phyloP scores from a whole-genome alignment of 2,113 vertebrate genomes.

The Lampris megalopsis region DNA sequence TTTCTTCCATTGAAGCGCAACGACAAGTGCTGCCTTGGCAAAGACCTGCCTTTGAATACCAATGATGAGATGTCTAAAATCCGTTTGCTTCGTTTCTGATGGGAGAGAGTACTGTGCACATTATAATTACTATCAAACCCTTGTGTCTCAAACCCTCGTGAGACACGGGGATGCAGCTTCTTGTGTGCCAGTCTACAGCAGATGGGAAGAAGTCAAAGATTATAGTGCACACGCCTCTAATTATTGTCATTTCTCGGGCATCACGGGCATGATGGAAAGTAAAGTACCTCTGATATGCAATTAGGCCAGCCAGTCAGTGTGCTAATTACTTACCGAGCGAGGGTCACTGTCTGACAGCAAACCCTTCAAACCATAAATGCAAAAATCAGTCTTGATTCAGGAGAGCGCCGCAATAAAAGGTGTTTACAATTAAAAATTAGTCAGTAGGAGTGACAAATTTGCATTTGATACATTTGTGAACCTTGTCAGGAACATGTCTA shows the following conservation, averaged over 20 bases:
- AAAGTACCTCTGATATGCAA: constrained; percentile 27
- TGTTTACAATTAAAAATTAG: neutral
- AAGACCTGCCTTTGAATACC: neutral
- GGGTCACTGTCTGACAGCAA: neutral
- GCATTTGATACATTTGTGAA: too few relatives aligned
- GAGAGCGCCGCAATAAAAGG: neutral
- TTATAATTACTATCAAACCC: neutral
- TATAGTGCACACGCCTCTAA: neutral
- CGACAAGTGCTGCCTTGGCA: neutral
- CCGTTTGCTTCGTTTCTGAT: neutral
- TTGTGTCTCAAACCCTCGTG: neutral
- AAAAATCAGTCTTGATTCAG: constrained; percentile 2
- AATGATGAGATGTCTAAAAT: neutral
- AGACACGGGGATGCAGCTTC: neutral
- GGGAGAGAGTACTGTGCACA: neutral
- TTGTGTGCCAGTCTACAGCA: neutral
- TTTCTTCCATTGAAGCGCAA: neutral
- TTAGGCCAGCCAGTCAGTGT: constrained; percentile 1
- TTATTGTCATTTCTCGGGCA: constrained; percentile 18
- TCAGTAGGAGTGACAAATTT: too few relatives aligned
- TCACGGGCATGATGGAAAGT: constrained; percentile 28
- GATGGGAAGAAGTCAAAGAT: constrained; percentile 1
- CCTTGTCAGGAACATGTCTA: too few relatives aligned
- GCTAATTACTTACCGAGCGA: constrained; percentile 22
- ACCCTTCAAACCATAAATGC: neutral